Conservation (phyloP, 2,113 vertebrate genomes). For the Calonectris borealis region DNA sequence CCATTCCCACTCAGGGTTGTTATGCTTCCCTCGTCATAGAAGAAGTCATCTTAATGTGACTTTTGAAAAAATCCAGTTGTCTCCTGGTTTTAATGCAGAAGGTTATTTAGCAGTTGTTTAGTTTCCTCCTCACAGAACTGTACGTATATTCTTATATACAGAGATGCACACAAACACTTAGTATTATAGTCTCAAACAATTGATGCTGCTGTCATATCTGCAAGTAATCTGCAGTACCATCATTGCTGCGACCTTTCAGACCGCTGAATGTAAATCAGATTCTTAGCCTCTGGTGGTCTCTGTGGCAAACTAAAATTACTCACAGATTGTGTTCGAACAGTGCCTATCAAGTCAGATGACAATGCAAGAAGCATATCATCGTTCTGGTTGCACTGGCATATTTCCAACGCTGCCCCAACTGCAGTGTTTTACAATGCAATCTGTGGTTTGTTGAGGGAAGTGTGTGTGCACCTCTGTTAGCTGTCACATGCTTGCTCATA, state of each 20-base stretch:
- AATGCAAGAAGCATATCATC: not conserved
- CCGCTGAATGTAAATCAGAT: not conserved
- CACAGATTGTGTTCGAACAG: not conserved
- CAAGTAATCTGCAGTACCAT: constrained; percentile 23
- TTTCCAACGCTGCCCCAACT: not conserved
- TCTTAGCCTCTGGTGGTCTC: not conserved
- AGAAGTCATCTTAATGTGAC: not conserved
- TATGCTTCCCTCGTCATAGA: not conserved
- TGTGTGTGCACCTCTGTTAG: not conserved
- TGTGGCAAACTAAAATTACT: constrained; percentile 25
- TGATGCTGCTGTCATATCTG: constrained; percentile 15
- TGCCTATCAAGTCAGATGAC: constrained; percentile 15
- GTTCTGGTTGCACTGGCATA: not conserved
- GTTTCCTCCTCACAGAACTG: not conserved
- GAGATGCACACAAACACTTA: not conserved
- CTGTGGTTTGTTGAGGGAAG: not conserved
- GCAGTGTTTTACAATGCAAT: not conserved
- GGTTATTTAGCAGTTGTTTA: not conserved
- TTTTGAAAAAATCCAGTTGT: not conserved
- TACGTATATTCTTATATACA: not conserved
- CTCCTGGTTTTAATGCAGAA: not conserved
- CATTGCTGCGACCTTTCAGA: constrained; percentile 15
- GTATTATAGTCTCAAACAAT: not conserved
- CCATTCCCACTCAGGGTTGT: not conserved
- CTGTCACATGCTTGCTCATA: not conserved